Percentiles rank a stretch among this genome's conserved stretches.
Evolutionary conservation across 2,113 vertebrate species (phyloP).

Genomic region (Atrichornis clamosus): DNA sequence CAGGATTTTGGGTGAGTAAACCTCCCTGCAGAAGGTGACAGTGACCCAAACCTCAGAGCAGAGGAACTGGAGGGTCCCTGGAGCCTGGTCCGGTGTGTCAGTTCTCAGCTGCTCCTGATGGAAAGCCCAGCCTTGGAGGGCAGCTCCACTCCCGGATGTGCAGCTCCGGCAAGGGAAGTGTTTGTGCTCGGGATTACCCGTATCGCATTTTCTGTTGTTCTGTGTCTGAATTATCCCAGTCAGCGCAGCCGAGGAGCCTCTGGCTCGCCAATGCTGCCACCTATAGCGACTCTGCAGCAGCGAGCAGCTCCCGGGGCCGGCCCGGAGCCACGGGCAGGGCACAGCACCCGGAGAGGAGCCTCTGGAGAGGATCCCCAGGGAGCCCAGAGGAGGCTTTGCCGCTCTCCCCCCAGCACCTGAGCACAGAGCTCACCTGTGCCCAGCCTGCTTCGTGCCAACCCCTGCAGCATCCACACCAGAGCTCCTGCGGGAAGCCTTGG

Average conservation of each 20-base stretch:
- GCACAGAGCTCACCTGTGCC: background rate
- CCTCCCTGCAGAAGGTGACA: background rate
- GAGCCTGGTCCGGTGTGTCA: accelerated
- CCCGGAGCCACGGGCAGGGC: accelerated
- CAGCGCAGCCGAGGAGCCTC: background rate
- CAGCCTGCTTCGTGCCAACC: accelerated
- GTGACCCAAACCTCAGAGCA: background rate
- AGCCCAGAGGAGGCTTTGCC: background rate
- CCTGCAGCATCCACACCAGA: background rate
- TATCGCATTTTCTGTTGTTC: background rate
- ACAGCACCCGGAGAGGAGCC: accelerated
- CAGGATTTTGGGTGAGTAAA: background rate
- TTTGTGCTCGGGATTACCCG: background rate
- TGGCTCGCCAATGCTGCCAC: constrained; percentile 65
- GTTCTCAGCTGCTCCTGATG: accelerated
- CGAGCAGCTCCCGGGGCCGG: background rate
- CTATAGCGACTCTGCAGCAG: constrained; percentile 23
- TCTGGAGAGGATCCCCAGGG: background rate
- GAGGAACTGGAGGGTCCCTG: background rate
- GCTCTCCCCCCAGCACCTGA: accelerated
- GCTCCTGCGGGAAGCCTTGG: accelerated
- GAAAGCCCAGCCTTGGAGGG: background rate
- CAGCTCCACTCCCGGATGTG: background rate
- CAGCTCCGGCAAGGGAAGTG: background rate
- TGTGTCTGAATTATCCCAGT: background rate